These are phyloP conservation scores for Cantharis rufa DNA, from an alignment of 2,888 invertebrate genomes.

Conservation along the genomic window DNA sequence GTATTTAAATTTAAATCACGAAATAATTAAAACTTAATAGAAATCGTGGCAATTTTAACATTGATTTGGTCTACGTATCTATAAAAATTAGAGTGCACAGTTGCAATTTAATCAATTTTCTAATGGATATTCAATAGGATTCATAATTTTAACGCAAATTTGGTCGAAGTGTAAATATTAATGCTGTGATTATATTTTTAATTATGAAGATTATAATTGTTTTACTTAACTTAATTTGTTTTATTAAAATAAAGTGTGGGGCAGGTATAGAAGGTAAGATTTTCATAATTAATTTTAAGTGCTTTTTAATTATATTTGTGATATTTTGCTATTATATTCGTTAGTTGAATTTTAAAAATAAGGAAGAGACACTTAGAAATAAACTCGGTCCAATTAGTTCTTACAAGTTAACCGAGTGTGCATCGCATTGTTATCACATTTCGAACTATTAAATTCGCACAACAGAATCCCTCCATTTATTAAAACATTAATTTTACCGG, in stretches of 20 bases:
- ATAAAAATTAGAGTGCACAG: slow-evolving; percentile 7
- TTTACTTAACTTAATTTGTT: slow-evolving; percentile 2
- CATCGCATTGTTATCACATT: slow-evolving; percentile 13
- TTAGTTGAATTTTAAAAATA: slow-evolving; percentile 5
- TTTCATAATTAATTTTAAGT: not conserved
- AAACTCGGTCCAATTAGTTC: slow-evolving; percentile 10
- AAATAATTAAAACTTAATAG: not conserved
- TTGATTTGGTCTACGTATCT: not conserved
- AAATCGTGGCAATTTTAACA: not conserved
- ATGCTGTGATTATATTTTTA: not conserved
- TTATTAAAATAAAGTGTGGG: not conserved
- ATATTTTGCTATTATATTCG: slow-evolving; percentile 1
- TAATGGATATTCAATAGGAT: slow-evolving; percentile 13
- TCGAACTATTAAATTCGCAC: slow-evolving; percentile 11
- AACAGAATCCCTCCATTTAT: slow-evolving; percentile 7
- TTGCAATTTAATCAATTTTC: slow-evolving; percentile 18
- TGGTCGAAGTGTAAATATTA: not conserved
- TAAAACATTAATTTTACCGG: slow-evolving; percentile 7
- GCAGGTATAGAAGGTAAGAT: not conserved
- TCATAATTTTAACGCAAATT: not conserved
- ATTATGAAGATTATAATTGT: slow-evolving; percentile 8
- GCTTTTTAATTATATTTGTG: not conserved
- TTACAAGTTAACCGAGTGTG: slow-evolving; percentile 14
- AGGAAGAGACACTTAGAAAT: slow-evolving; percentile 3
- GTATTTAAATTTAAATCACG: slow-evolving; percentile 4